Percentiles rank a stretch among this genome's conserved stretches.
Conservation (phyloP, 2,113 vertebrate genomes). For the Patagioenas fasciata region DNA sequence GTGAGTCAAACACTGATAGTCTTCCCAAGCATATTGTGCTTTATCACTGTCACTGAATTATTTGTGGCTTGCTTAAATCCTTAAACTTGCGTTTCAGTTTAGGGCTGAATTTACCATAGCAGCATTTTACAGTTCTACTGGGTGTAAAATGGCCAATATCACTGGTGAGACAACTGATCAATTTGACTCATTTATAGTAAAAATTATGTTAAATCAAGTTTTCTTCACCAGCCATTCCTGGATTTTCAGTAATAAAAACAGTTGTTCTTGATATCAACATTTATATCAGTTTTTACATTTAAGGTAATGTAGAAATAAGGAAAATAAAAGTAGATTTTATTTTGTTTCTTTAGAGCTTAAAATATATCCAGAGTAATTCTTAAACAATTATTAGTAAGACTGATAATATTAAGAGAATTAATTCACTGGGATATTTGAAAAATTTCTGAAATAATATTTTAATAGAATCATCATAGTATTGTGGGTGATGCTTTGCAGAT, state of each 20-base stretch:
- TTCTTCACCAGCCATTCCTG: conserved; percentile 8
- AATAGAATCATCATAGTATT: background rate
- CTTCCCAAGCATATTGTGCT: background rate
- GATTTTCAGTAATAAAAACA: conserved; percentile 31
- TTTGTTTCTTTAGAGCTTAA: background rate
- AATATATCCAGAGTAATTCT: conserved; percentile 23
- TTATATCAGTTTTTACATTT: background rate
- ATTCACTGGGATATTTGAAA: background rate
- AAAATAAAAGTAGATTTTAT: conserved; percentile 2
- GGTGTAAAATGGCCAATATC: background rate
- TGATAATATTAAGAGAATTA: background rate
- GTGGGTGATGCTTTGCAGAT: conserved; percentile 32
- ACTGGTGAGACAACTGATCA: background rate
- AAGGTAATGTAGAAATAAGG: conserved; percentile 6
- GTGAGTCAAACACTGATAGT: background rate
- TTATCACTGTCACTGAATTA: background rate
- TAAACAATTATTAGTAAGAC: conserved; percentile 26
- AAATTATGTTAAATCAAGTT: conserved; percentile 11
- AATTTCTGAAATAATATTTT: background rate
- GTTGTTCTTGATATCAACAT: conserved; percentile 9
- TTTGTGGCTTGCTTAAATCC: background rate
- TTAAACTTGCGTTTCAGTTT: background rate
- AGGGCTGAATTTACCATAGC: background rate
- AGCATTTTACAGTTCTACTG: background rate
- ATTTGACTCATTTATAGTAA: conserved; percentile 25